Conservation (phyloP, 2,797 vertebrate species). For the Siniperca obscura region DNA sequence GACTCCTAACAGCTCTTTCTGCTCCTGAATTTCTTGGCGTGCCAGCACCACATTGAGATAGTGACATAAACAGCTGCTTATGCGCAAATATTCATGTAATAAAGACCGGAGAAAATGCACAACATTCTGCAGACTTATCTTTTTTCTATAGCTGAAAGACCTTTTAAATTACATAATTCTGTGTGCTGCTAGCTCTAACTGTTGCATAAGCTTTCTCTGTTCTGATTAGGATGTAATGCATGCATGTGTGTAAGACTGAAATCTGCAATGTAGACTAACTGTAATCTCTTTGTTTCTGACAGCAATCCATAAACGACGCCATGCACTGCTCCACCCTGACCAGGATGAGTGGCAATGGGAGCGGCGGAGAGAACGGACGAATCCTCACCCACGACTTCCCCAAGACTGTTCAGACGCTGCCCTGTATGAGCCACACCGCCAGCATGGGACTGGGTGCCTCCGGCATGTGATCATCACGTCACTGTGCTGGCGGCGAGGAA, state of each 20-base stretch:
- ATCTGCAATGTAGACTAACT: conserved; percentile 30
- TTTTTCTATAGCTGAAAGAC: not conserved
- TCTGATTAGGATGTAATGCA: conserved; percentile 22
- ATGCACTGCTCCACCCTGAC: conserved; percentile 97
- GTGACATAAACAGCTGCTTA: conserved; percentile 44
- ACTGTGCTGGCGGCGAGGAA: conserved; percentile 62
- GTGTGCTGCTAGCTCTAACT: conserved; percentile 40
- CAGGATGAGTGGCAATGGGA: conserved; percentile 91
- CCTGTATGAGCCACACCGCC: conserved; percentile 98
- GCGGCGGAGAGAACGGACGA: conserved; percentile 92
- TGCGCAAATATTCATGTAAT: conserved; percentile 19
- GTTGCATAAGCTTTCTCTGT: conserved; percentile 37
- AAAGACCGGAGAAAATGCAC: conserved; percentile 8
- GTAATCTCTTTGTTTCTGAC: conserved; percentile 78
- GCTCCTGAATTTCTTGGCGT: conserved; percentile 4
- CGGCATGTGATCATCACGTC: conserved; percentile 90
- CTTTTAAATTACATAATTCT: not conserved
- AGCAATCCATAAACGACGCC: conserved; percentile 99
- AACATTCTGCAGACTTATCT: conserved; percentile 4
- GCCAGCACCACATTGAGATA: conserved; percentile 53
- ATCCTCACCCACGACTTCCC: conserved; percentile 98
- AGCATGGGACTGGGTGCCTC: conserved; percentile 98
- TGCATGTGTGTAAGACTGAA: not conserved
- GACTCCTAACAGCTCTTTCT: conserved; percentile 40
- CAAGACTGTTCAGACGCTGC: conserved; percentile 97